These are phyloP conservation scores for Eriosoma lanigerum DNA, from an alignment of 1,140 invertebrate species.

Conservation along the genomic window DNA sequence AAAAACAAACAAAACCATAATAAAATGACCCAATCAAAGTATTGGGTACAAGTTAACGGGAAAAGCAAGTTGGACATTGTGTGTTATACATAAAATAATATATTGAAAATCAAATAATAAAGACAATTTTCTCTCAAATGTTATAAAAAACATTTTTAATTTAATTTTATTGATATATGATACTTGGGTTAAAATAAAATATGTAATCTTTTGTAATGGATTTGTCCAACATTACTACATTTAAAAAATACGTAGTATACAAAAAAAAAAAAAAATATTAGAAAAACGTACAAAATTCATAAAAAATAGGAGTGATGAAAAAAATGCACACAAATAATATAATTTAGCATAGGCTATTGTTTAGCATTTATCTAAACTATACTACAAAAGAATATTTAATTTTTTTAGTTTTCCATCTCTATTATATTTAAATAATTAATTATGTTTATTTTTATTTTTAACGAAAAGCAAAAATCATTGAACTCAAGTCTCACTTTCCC, in stretches of 20 bases:
- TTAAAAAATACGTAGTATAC: slow-evolving; percentile 50
- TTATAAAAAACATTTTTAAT: neutral
- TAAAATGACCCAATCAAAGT: slow-evolving; percentile 37
- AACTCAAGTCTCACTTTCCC: slow-evolving; percentile 43
- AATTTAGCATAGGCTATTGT: slow-evolving; percentile 47
- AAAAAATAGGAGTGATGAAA: slow-evolving; percentile 52
- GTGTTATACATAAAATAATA: slow-evolving; percentile 31
- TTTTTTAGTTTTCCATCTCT: slow-evolving; percentile 26
- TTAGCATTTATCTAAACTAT: slow-evolving; percentile 49
- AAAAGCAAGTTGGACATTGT: slow-evolving; percentile 49
- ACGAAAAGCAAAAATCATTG: slow-evolving; percentile 48
- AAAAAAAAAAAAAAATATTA: slow-evolving; percentile 47
- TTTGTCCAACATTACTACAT: slow-evolving; percentile 46
- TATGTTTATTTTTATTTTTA: slow-evolving; percentile 29
- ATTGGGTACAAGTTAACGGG: slow-evolving; percentile 40
- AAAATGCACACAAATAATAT: slow-evolving; percentile 52
- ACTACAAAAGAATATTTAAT: slow-evolving; percentile 47
- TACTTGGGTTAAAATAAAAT: slow-evolving; percentile 27
- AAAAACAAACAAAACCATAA: slow-evolving; percentile 46
- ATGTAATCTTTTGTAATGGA: slow-evolving; percentile 7
- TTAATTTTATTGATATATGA: neutral
- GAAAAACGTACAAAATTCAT: slow-evolving; percentile 52
- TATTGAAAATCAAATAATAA: slow-evolving; percentile 22
- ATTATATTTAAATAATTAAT: slow-evolving; percentile 41
- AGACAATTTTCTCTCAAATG: neutral